Percentiles rank a stretch among this genome's conserved stretches.
These are phyloP conservation scores for Pachycephus smyrnensis DNA, from an alignment of 2,888 invertebrate genomes.

Conservation along the genomic window DNA sequence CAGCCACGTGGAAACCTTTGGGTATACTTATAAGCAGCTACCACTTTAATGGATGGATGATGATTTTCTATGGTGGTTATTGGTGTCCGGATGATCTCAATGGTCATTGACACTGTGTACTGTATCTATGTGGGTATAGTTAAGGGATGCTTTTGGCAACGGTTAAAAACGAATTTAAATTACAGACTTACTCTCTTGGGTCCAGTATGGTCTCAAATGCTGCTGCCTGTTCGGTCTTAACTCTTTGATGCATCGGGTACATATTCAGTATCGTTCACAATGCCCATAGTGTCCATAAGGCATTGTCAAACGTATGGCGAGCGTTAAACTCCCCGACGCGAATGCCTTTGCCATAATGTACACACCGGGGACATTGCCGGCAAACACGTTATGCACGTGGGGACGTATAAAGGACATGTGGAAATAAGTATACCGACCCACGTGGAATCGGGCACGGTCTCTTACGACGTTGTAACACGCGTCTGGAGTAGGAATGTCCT, in stretches of 20 bases:
- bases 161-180: neutral
- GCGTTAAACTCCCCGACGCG: slow-evolving; percentile 53
- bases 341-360: slow-evolving; percentile 10
- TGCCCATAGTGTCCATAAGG: slow-evolving; percentile 51
- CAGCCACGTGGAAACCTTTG: neutral
- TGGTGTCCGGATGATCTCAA: neutral
- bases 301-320: slow-evolving; percentile 50
- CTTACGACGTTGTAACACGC: neutral
- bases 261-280: slow-evolving; percentile 53
- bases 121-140: neutral
- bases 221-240: slow-evolving; percentile 49
- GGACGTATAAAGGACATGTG: neutral
- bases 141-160: neutral
- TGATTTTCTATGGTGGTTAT: neutral
- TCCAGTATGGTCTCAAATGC: slow-evolving; percentile 46
- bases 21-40: neutral
- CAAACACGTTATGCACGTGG: slow-evolving; percentile 22
- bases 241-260: slow-evolving; percentile 56
- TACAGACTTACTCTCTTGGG: slow-evolving; percentile 25
- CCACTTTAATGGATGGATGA: neutral
- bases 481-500: neutral
- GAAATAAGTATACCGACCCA: neutral
- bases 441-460: neutral
- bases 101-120: neutral
- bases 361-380: slow-evolving; percentile 15